These are phyloP conservation scores for Argya squamiceps DNA, from an alignment of 2,797 vertebrate species.

Conservation along the genomic window DNA sequence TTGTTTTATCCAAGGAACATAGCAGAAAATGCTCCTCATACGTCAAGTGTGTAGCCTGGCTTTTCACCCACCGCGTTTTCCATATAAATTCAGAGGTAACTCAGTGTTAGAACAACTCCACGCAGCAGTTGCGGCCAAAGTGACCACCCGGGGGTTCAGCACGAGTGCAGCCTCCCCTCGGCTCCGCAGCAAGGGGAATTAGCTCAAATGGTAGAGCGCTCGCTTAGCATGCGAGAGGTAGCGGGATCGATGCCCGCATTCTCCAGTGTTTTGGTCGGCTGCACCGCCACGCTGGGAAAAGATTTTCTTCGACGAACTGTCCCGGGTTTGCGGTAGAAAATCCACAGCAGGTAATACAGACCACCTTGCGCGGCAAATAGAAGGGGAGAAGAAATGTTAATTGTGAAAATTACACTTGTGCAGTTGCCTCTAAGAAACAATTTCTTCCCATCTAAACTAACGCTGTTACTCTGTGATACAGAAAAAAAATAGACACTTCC, in stretches of 20 bases:
- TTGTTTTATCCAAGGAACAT: neutral
- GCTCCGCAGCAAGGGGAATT: neutral
- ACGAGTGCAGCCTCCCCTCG: fast-evolving
- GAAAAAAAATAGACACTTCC: fast-evolving
- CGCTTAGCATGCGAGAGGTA: constrained; percentile 74
- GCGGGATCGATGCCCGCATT: constrained; percentile 65
- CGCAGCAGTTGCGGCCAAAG: fast-evolving
- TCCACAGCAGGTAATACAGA: fast-evolving
- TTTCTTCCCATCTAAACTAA: fast-evolving
- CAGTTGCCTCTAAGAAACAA: fast-evolving
- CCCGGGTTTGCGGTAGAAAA: neutral
- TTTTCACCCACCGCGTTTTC: neutral
- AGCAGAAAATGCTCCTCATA: neutral
- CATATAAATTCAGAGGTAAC: fast-evolving
- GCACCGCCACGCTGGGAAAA: fast-evolving
- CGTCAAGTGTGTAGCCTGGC: fast-evolving
- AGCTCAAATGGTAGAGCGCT: constrained; percentile 69
- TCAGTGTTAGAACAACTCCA: fast-evolving
- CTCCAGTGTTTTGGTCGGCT: neutral
- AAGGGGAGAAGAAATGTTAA: fast-evolving
- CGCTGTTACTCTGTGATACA: fast-evolving
- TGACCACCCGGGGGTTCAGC: fast-evolving
- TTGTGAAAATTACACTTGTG: fast-evolving
- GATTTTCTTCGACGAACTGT: neutral
- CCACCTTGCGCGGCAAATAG: fast-evolving